Evolutionary conservation across 2,113 vertebrate species (phyloP).

Genomic region (Peromyscus maniculatus): DNA sequence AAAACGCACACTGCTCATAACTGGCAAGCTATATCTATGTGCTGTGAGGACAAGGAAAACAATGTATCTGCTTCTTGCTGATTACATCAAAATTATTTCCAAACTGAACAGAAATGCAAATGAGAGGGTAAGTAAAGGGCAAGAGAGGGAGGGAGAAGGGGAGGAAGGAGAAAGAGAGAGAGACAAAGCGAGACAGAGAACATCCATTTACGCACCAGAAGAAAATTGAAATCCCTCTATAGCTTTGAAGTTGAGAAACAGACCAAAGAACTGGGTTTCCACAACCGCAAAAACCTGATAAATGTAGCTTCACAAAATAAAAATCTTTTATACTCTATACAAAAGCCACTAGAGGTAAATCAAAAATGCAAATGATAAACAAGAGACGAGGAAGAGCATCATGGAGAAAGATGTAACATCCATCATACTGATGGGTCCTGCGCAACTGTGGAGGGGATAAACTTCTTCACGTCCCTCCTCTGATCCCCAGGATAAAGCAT

Average conservation of each 20-base stretch:
- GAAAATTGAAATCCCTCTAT: neutral
- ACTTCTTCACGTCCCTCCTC: neutral
- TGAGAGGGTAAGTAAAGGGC: neutral
- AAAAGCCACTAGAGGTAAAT: neutral
- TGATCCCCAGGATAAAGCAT: neutral
- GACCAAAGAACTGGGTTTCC: neutral
- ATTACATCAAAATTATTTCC: neutral
- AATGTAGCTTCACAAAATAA: neutral
- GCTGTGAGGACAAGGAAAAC: neutral
- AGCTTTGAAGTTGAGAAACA: neutral
- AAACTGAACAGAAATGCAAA: constrained; percentile 3
- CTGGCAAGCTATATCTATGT: neutral
- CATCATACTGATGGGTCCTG: neutral
- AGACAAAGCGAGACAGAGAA: neutral
- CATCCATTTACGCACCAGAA: neutral
- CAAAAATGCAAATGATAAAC: neutral
- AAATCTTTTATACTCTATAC: neutral
- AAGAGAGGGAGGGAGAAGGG: neutral
- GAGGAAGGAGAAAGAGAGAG: neutral
- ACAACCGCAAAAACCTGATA: no score
- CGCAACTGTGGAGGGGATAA: neutral
- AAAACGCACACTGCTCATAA: neutral
- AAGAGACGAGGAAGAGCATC: neutral
- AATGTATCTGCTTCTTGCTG: neutral
- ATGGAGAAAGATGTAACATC: neutral